Conservation (phyloP, 30 jellyfish, hydroid and myxozoan species). For the Aurelia sp. region DNA sequence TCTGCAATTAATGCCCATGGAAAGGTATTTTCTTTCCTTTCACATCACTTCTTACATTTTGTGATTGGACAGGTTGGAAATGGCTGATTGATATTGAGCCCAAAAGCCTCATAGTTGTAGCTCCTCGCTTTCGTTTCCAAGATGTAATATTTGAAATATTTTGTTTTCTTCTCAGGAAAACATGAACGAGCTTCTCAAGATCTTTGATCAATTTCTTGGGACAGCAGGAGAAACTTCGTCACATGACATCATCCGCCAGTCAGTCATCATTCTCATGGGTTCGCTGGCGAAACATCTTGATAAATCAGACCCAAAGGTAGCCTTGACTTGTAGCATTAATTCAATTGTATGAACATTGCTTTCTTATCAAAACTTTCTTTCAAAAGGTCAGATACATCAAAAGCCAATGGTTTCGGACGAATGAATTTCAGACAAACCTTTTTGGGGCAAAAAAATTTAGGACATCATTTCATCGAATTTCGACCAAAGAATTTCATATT, state of each 20-base stretch:
- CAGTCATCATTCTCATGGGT: constrained; percentile 91
- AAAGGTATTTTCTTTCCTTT: constrained; percentile 37
- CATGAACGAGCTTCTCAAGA: constrained; percentile 50
- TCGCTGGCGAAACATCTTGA: constrained; percentile 95
- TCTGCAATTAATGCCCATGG: constrained; percentile 76
- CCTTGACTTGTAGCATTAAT: not conserved
- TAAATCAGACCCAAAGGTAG: constrained; percentile 89
- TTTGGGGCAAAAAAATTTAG: too few species aligned
- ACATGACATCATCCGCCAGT: constrained; percentile 90
- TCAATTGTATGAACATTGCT: not conserved
- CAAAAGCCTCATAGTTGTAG: too few species aligned
- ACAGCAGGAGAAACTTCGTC: constrained; percentile 92
- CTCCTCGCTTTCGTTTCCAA: not conserved
- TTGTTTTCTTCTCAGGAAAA: constrained; percentile 48
- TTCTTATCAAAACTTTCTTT: too few species aligned
- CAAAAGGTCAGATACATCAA: too few species aligned
- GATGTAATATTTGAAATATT: not conserved
- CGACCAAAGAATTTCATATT: too few species aligned
- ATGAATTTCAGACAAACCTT: too few species aligned
- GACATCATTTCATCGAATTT: too few species aligned
- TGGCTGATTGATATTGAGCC: too few species aligned
- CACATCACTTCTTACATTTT: too few species aligned
- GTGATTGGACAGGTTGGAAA: too few species aligned
- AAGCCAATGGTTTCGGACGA: too few species aligned
- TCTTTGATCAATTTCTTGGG: constrained; percentile 79